phyloP scores from a whole-genome alignment of 2,113 vertebrate species.

The Mormoops blainvillei region DNA sequence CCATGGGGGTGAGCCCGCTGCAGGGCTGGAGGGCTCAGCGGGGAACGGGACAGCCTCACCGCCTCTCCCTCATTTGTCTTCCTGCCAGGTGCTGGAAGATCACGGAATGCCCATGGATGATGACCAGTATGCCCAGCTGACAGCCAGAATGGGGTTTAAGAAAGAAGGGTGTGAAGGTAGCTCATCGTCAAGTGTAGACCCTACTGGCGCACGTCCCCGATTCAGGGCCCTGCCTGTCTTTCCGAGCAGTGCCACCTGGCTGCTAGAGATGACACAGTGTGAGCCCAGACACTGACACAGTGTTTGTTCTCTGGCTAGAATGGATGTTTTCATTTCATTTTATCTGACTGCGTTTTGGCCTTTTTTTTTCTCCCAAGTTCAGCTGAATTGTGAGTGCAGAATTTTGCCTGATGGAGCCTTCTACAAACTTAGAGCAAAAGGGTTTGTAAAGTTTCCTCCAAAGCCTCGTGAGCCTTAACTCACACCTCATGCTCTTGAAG shows the following conservation, averaged over 20 bases:
- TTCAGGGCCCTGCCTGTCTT: accelerated
- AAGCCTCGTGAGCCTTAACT: neutral
- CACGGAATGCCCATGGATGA: constrained; percentile 70
- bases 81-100: constrained; percentile 71
- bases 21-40: accelerated
- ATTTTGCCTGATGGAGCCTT: neutral
- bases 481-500: neutral
- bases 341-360: neutral
- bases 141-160: constrained; percentile 58
- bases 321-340: neutral
- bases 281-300: accelerated
- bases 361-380: neutral
- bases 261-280: accelerated
- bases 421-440: neutral
- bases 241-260: accelerated
- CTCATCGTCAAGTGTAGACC: neutral
- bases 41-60: accelerated
- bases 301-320: neutral
- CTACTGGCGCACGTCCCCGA: neutral
- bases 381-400: no score
- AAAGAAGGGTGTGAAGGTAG: constrained; percentile 75
- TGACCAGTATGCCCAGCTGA: constrained; percentile 58
- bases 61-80: neutral
- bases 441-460: neutral
- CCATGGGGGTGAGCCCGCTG: accelerated